Evolutionary conservation across 2,888 invertebrate species (phyloP).

Genomic region (Phengaris alcon): DNA sequence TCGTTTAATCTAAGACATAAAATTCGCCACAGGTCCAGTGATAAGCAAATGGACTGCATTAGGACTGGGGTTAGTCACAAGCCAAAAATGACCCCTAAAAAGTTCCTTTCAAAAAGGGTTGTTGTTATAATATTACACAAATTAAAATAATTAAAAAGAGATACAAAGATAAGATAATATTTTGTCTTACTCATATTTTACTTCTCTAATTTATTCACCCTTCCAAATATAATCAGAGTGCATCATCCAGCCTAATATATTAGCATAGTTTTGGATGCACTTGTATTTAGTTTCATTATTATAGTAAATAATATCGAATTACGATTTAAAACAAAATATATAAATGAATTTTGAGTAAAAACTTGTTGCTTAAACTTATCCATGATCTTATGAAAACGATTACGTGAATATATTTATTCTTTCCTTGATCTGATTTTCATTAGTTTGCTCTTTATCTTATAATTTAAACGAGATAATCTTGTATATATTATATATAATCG

Average conservation of each 20-base stretch:
- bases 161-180: constrained; percentile 42
- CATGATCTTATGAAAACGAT: no score
- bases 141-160: constrained; percentile 28
- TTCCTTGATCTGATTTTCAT: no score
- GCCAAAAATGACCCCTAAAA: not conserved
- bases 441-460: no score
- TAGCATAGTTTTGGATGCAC: constrained; percentile 24
- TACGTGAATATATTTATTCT: no score
- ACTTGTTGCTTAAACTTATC: no score
- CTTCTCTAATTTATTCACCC: constrained; percentile 48
- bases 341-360: constrained; percentile 15
- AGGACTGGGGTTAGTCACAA: not conserved
- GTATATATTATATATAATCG: no score
- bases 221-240: constrained; percentile 9
- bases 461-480: no score
- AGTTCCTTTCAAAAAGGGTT: not conserved
- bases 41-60: not conserved
- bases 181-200: constrained; percentile 50
- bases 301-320: not conserved
- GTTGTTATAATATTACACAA: constrained; percentile 21
- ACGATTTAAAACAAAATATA: constrained; percentile 18
- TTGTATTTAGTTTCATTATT: constrained; percentile 10
- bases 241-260: not conserved
- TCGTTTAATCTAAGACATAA: not conserved
- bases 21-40: not conserved